Conservation (phyloP, 2,888 invertebrate genomes). For the Lamproptera curius region DNA sequence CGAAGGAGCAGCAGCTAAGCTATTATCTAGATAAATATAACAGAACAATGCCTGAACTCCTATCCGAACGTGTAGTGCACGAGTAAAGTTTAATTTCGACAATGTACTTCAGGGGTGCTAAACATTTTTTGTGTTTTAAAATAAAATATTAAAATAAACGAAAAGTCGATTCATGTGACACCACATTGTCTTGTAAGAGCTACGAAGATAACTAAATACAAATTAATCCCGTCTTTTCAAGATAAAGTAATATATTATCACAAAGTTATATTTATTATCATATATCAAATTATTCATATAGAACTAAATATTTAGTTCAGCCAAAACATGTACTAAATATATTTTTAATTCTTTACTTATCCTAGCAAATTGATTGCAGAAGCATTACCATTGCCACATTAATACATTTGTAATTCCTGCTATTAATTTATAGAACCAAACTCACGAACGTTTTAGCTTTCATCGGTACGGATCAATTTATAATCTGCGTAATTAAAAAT, state of each 20-base stretch:
- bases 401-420: no score
- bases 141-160: neutral
- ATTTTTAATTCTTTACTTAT: no score
- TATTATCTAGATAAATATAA: constrained; percentile 15
- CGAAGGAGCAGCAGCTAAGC: neutral
- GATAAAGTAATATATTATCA: no score
- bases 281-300: no score
- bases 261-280: no score
- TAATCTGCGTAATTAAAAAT: neutral
- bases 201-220: neutral
- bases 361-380: no score
- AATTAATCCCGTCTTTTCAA: neutral
- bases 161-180: neutral
- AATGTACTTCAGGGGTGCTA: no score
- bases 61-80: neutral
- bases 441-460: neutral
- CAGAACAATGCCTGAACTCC: constrained; percentile 12
- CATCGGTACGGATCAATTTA: neutral
- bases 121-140: no score
- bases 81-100: no score
- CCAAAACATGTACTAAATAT: no score
- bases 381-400: no score
- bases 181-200: neutral
- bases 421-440: neutral
- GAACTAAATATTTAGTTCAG: no score